phyloP scores from a whole-genome alignment of 2,113 vertebrate genomes.

The Rhynchopsitta pachyrhyncha region DNA sequence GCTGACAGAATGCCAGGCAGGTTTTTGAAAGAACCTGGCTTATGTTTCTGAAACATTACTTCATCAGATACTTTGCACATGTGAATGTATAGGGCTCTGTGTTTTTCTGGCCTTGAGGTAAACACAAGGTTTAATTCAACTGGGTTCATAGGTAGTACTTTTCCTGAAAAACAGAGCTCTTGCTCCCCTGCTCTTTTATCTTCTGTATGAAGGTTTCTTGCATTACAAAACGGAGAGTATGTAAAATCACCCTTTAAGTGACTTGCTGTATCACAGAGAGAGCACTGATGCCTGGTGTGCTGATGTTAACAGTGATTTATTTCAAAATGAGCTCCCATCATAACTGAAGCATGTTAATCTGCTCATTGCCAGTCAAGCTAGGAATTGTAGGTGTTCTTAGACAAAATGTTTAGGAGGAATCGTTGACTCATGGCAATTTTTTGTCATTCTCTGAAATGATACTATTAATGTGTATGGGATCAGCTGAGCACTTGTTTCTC shows the following conservation, averaged over 20 bases:
- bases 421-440: conserved; percentile 54
- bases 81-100: not conserved
- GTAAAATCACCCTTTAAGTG: not conserved
- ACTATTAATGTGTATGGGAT: conserved; percentile 32
- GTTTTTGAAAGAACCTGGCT: not conserved
- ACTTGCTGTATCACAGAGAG: not conserved
- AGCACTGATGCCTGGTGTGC: not conserved
- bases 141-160: not conserved
- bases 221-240: not conserved
- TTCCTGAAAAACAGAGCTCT: not conserved
- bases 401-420: conserved; percentile 61
- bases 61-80: not conserved
- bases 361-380: conserved; percentile 46
- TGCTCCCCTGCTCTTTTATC: not conserved
- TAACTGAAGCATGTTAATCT: conserved; percentile 36
- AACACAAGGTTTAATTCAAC: not conserved
- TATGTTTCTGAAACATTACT: not conserved
- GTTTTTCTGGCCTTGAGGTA: not conserved
- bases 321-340: conserved; percentile 18
- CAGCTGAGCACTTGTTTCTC: conserved; percentile 41
- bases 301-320: not conserved
- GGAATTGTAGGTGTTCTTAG: conserved; percentile 57
- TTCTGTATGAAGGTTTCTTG: not conserved
- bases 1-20: not conserved
- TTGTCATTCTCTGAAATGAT: conserved; percentile 54